These are phyloP conservation scores for Amphiprion percula DNA, from an alignment of 2,113 vertebrate species.

Conservation along the genomic window DNA sequence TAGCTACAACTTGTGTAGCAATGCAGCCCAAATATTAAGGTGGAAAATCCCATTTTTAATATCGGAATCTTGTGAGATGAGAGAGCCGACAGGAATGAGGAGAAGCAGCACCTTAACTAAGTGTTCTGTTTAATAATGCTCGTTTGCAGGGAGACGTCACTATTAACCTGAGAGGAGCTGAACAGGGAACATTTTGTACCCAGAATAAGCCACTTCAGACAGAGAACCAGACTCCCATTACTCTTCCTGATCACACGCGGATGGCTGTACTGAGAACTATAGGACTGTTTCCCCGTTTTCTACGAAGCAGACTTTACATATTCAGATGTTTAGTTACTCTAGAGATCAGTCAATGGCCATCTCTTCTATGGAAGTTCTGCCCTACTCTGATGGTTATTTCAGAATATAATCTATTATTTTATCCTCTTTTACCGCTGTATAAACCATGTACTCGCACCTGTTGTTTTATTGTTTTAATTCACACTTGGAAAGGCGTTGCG, in stretches of 20 bases:
- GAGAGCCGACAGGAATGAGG: neutral
- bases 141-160: constrained; percentile 8
- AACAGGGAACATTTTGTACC: constrained; percentile 26
- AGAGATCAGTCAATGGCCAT: neutral
- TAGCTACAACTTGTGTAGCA: too few species aligned
- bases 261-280: neutral
- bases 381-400: too few species aligned
- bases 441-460: too few species aligned
- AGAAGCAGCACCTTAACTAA: neutral
- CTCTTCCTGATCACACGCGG: constrained; percentile 6
- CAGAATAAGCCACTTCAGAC: neutral
- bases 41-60: too few species aligned
- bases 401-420: too few species aligned
- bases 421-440: too few species aligned
- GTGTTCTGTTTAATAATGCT: neutral
- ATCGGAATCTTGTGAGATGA: neutral
- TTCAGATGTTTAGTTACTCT: neutral
- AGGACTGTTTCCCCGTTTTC: too few species aligned
- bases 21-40: too few species aligned
- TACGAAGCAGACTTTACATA: neutral
- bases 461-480: too few species aligned
- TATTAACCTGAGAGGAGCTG: neutral
- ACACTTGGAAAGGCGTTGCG: too few species aligned
- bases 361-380: too few species aligned
- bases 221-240: neutral